Evolutionary conservation across 2,797 vertebrate genomes (phyloP).

Genomic region (Chelidonichthys spinosus): DNA sequence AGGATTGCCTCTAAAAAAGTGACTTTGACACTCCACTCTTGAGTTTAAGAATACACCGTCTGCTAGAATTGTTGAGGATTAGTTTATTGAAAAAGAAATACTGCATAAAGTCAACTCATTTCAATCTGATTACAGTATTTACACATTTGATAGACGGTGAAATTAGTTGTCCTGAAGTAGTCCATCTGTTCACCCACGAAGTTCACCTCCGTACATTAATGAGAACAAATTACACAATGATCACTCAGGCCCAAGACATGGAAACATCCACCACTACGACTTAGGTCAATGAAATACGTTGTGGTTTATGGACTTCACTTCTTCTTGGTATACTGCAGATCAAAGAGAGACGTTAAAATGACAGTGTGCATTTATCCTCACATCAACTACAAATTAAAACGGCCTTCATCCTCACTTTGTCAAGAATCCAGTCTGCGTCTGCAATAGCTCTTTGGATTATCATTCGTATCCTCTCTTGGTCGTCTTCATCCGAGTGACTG

Average conservation of each 20-base stretch:
- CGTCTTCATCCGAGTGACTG: constrained; percentile 82
- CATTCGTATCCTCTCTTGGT: constrained; percentile 75
- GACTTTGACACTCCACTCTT: too few species aligned
- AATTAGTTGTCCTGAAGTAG: background rate
- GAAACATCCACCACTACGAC: background rate
- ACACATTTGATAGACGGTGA: background rate
- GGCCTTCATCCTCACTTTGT: constrained; percentile 69
- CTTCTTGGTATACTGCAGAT: constrained; percentile 71
- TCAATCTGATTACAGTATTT: constrained; percentile 16
- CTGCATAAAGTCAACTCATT: background rate
- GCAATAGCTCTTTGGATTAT: constrained; percentile 80
- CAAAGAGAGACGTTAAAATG: background rate
- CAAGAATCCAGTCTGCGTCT: constrained; percentile 83
- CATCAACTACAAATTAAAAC: background rate
- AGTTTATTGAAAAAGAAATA: constrained; percentile 26
- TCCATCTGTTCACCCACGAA: background rate
- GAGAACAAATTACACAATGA: background rate
- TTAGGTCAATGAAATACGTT: background rate
- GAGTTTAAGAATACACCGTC: too few species aligned
- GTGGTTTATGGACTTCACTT: constrained; percentile 36
- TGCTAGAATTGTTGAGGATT: background rate
- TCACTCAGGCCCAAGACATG: background rate
- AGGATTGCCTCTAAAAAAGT: too few species aligned
- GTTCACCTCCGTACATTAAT: too few species aligned
- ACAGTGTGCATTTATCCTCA: background rate